phyloP scores from a whole-genome alignment of 2,888 invertebrate genomes.

The Gastrophysa polygoni region DNA sequence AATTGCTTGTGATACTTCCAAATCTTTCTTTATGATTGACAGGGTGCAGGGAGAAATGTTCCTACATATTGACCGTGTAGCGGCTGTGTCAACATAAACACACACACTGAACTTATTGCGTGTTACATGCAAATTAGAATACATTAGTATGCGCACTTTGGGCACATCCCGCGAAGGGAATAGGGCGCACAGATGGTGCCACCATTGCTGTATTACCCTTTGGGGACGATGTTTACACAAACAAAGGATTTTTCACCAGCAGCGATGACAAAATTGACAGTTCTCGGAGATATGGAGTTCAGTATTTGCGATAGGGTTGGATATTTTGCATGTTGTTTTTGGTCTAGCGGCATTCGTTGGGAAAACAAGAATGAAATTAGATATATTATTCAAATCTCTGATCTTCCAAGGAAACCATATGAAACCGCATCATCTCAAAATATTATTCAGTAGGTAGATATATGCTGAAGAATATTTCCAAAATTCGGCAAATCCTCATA shows the following conservation, averaged over 20 bases:
- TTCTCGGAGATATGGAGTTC: conserved; percentile 32
- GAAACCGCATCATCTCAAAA: too few relatives aligned
- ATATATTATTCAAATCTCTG: too few relatives aligned
- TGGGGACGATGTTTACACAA: conserved; percentile 55
- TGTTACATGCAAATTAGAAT: conserved; percentile 59
- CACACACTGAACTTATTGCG: conserved; percentile 51
- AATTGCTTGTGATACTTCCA: not conserved
- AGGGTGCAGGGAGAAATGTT: conserved; percentile 41
- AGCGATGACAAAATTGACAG: conserved; percentile 47
- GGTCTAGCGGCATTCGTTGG: too few relatives aligned
- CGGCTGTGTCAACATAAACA: conserved; percentile 57
- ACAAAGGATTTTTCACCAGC: conserved; percentile 52
- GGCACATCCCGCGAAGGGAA: conserved; percentile 50
- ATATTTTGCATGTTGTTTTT: too few relatives aligned
- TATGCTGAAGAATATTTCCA: too few relatives aligned
- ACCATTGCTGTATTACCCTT: conserved; percentile 48
- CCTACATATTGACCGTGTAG: conserved; percentile 39
- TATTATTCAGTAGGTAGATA: too few relatives aligned
- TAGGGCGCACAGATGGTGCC: conserved; percentile 49
- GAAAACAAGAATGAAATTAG: too few relatives aligned
- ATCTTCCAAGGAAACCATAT: too few relatives aligned
- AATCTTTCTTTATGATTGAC: conserved; percentile 50
- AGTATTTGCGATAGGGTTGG: too few relatives aligned
- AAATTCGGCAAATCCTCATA: too few relatives aligned
- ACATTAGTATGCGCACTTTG: conserved; percentile 58